phyloP scores from a whole-genome alignment of 2,113 vertebrate species.

The Thalassoma bifasciatum region DNA sequence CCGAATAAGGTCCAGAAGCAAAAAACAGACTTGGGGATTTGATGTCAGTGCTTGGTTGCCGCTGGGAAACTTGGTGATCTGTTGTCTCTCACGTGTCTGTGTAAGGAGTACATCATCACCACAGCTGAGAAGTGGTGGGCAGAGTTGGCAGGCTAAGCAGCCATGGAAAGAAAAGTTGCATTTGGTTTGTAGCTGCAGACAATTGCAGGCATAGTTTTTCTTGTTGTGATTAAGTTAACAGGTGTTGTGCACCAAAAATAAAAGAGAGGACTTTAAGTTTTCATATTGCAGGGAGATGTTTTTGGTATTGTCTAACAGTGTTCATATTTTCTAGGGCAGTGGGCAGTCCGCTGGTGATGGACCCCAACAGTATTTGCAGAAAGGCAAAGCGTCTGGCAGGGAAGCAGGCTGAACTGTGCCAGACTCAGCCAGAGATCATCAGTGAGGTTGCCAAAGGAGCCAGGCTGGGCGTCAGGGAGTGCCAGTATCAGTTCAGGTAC shows the following conservation, averaged over 20 bases:
- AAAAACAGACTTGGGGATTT: conserved; percentile 35
- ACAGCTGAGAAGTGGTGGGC: conserved; percentile 52
- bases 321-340: conserved; percentile 88
- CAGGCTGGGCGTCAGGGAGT: conserved; percentile 92
- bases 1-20: conserved; percentile 23
- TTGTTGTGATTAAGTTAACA: conserved; percentile 26
- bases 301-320: conserved; percentile 29
- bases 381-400: conserved; percentile 94
- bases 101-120: conserved; percentile 38
- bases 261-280: neutral
- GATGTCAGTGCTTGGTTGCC: conserved; percentile 45
- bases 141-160: conserved; percentile 33
- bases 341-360: conserved; percentile 97
- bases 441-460: conserved; percentile 94
- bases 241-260: conserved; percentile 31
- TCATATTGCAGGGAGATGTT: neutral
- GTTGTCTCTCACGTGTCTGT: conserved; percentile 50
- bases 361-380: conserved; percentile 97
- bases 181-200: conserved; percentile 44
- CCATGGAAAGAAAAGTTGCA: conserved; percentile 19
- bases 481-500: conserved; percentile 97
- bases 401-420: conserved; percentile 95
- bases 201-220: conserved; percentile 27
- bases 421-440: conserved; percentile 95
- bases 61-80: conserved; percentile 56